Conservation (phyloP, 2,113 vertebrate genomes). For the Urocitellus parryii region DNA sequence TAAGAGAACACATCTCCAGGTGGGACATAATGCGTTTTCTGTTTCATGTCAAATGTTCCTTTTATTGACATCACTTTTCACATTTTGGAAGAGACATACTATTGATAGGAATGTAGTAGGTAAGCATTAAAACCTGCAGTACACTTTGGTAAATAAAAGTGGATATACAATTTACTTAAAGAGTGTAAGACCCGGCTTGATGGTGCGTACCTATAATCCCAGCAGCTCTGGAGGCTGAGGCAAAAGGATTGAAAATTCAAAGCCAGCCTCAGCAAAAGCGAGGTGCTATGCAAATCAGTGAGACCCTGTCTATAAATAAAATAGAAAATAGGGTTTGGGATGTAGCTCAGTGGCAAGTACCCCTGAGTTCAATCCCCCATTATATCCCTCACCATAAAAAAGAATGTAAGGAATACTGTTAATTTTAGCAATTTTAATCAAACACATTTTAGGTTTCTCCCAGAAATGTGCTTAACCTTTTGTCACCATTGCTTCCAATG, state of each 20-base stretch:
- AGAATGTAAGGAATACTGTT: neutral
- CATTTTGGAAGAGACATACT: neutral
- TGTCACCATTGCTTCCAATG: slow-evolving; percentile 52
- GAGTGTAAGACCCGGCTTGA: neutral
- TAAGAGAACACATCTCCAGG: neutral
- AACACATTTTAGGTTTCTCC: neutral
- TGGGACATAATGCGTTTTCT: neutral
- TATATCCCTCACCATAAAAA: neutral
- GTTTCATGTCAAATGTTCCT: neutral
- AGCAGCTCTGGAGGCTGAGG: no score
- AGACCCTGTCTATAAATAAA: no score
- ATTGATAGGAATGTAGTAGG: neutral
- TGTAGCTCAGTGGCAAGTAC: no score
- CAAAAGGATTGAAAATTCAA: no score
- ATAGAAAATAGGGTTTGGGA: no score
- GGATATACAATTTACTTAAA: slow-evolving; percentile 49
- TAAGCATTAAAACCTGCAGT: neutral
- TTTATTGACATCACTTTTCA: neutral
- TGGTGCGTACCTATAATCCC: no score
- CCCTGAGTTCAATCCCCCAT: no score
- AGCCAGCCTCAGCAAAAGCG: no score
- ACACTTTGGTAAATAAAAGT: slow-evolving; percentile 8
- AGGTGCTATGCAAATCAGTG: no score
- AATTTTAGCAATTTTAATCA: slow-evolving; percentile 67
- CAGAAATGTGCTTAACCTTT: slow-evolving; percentile 64